phyloP scores from a whole-genome alignment of 2,888 invertebrate genomes.

The Crematogaster levior region DNA sequence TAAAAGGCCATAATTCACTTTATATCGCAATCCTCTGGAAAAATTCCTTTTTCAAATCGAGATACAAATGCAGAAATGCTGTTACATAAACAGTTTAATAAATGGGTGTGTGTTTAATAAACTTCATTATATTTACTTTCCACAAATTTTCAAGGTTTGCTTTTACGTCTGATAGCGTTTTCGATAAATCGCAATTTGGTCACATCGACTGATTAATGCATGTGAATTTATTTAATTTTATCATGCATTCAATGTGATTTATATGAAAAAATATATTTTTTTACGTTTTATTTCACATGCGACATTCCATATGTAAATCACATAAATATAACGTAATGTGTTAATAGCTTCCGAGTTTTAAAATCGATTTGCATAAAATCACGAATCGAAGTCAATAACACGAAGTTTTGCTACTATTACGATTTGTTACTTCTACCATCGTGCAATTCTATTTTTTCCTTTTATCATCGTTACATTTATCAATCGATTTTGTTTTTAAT shows the following conservation, averaged over 20 bases:
- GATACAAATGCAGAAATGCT: not conserved
- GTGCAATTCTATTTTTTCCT: not conserved
- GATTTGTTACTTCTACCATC: not conserved
- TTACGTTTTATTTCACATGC: not conserved
- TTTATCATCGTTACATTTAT: constrained; percentile 9
- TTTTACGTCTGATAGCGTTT: not conserved
- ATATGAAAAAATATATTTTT: not conserved
- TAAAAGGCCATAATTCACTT: constrained; percentile 68
- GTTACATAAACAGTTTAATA: not conserved
- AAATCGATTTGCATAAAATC: not conserved
- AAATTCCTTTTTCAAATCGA: not conserved
- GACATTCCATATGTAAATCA: not conserved
- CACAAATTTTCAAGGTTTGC: constrained; percentile 9
- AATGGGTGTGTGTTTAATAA: not conserved
- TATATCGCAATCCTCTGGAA: not conserved
- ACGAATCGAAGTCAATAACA: constrained; percentile 8
- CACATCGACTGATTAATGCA: not conserved
- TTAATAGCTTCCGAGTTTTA: not conserved
- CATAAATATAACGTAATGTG: not conserved
- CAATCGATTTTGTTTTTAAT: not conserved
- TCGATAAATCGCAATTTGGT: constrained; percentile 4
- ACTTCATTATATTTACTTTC: not conserved
- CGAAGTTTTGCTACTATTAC: not conserved
- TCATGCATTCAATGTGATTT: not conserved
- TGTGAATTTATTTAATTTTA: not conserved